Base-by-base conservation (phyloP, 2,113 vertebrate genomes). In the Lipophrys pholis region DNA sequence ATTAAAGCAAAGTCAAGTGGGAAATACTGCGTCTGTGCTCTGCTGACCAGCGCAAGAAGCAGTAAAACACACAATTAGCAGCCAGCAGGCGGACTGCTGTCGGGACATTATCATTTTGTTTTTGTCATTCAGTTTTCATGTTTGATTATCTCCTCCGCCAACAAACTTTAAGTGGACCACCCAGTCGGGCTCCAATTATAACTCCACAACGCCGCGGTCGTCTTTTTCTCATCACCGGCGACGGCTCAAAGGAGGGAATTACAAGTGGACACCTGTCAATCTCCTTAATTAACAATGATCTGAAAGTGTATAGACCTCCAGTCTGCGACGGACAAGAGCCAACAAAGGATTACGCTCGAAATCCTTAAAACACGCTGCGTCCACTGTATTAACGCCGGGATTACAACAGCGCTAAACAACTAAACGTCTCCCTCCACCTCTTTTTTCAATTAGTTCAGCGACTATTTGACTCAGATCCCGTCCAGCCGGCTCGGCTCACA, bases 191-290 rank as follows among this genome's bases (percentile, higher is more conserved):
- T 73, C 85, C 93, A 88, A 93, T 93, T 93, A 91, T 90, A 89
- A 83, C 72, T 68, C 79, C 14, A 60, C 51, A 78, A 77, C 82
- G 65, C 87, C 46, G 50, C 12, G 41, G 16, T 63, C 66, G 55
- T 45, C 88, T 69, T 67, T 60, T 46, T 52, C 82, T 79, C 89
- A 84, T 92, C 83, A 49, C 69, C 56, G 2, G 40, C 15, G 5
- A 69, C 7, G 73, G 82, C 85, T 90, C 81, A 84, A 92, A 86
- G 77, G 91, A 93, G 40, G 75, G 83, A 86, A 87, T 76, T 4
- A 91, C 86, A 92, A 95, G 93, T 93, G 95, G 91, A 92, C 52
- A 86, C 84, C 90, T 93, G 90, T 91, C 91, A 89, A 90, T 90
- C 90, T 86, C 81, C 89, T 91, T 93, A 82, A 94, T 90, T 81